Evolutionary conservation across 2,113 vertebrate species (phyloP).

Genomic region (Microcebus lehilahytsara): DNA sequence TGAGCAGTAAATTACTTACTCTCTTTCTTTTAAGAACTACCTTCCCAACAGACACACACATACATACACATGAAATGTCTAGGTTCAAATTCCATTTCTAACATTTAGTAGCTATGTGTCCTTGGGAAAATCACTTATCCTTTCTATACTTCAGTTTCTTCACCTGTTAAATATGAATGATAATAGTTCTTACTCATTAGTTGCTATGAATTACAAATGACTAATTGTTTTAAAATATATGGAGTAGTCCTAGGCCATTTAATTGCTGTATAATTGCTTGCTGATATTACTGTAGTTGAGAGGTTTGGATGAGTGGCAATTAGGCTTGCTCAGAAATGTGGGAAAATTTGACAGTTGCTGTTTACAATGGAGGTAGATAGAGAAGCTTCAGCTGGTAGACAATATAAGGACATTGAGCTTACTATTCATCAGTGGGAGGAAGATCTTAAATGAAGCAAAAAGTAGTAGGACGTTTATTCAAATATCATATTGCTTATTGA

Average conservation of each 20-base stretch:
- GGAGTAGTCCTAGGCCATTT: not conserved
- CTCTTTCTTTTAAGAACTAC: not conserved
- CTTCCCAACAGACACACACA: not conserved
- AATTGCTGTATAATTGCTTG: not conserved
- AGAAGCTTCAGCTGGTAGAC: not conserved
- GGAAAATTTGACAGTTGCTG: not conserved
- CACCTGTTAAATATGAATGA: not conserved
- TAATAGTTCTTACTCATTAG: not conserved
- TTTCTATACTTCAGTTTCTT: not conserved
- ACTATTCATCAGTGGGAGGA: not conserved
- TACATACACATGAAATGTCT: not conserved
- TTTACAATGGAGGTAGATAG: not conserved
- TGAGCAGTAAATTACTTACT: not conserved
- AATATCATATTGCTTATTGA: not conserved
- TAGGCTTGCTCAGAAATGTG: not conserved
- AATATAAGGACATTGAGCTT: not conserved
- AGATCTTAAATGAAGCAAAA: not conserved
- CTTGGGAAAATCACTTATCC: not conserved
- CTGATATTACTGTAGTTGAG: not conserved
- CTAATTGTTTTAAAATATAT: not conserved
- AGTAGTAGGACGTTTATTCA: not conserved
- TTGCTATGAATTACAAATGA: not conserved
- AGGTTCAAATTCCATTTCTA: not conserved
- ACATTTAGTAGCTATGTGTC: not conserved
- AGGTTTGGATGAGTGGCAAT: not conserved